phyloP scores from a whole-genome alignment of 2,113 vertebrate genomes.

The Fulmarus glacialis region DNA sequence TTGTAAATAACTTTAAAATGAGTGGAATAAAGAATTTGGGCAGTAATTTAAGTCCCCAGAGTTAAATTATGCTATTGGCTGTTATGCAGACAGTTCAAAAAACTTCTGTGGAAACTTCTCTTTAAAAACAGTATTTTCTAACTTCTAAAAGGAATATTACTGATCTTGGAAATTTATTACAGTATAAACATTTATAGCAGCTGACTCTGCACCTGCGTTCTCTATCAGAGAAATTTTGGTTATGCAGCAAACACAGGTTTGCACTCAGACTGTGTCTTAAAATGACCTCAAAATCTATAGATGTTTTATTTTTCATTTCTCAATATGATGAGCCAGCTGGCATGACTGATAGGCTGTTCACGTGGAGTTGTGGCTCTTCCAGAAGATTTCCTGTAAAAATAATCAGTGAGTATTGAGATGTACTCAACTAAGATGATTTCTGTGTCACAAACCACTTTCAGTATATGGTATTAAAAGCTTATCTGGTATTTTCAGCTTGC shows the following conservation, averaged over 20 bases:
- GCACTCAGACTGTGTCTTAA: not conserved
- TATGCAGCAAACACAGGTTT: not conserved
- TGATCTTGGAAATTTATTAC: not conserved
- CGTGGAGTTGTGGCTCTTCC: not conserved
- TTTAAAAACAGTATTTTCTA: not conserved
- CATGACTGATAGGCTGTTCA: not conserved
- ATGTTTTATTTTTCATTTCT: slow-evolving; percentile 7
- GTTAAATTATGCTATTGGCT: not conserved
- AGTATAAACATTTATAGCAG: not conserved
- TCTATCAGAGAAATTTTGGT: not conserved
- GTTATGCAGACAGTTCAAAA: not conserved
- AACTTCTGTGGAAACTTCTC: not conserved
- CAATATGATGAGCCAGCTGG: not conserved
- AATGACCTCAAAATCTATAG: slow-evolving; percentile 7
- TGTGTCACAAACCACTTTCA: not conserved
- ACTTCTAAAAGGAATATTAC: not conserved
- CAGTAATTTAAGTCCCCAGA: not conserved
- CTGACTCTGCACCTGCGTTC: not conserved
- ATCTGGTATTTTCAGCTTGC: not conserved
- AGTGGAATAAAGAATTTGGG: not conserved
- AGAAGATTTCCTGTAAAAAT: slow-evolving; percentile 36
- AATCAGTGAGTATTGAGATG: not conserved
- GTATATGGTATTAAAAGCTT: not conserved
- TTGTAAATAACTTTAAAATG: not conserved
- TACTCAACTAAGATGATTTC: not conserved